Evolutionary conservation across 92 coral and sea anemone genomes (phyloP).

Genomic region (Porites divaricata): DNA sequence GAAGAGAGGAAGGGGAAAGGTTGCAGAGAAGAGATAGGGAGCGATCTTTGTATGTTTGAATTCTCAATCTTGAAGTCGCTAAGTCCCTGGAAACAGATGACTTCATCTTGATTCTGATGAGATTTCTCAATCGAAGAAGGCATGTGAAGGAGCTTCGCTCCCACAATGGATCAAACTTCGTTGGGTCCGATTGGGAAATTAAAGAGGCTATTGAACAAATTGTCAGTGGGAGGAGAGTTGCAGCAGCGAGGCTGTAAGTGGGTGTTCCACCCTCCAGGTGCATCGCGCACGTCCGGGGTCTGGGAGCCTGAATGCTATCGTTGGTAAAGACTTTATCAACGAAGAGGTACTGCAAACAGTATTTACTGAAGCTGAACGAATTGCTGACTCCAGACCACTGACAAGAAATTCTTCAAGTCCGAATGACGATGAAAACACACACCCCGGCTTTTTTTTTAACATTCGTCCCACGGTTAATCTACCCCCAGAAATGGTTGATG

Average conservation of each 20-base stretch:
- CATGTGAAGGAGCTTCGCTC: slow-evolving; percentile 55
- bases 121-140: slow-evolving; percentile 48
- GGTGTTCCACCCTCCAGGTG: slow-evolving; percentile 72
- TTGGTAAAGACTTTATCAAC: slow-evolving; percentile 47
- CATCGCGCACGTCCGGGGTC: slow-evolving; percentile 70
- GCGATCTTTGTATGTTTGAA: slow-evolving; percentile 59
- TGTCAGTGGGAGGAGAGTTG: slow-evolving; percentile 34
- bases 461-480: slow-evolving; percentile 39
- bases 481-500: slow-evolving; percentile 50
- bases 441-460: slow-evolving; percentile 47
- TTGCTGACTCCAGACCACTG: slow-evolving; percentile 62
- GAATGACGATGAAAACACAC: slow-evolving; percentile 38
- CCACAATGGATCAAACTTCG: slow-evolving; percentile 65
- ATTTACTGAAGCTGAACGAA: slow-evolving; percentile 68
- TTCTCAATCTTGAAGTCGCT: slow-evolving; percentile 66
- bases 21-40: slow-evolving; percentile 60
- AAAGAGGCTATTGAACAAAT: slow-evolving; percentile 31
- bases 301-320: slow-evolving; percentile 73
- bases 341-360: slow-evolving; percentile 63
- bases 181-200: slow-evolving; percentile 54
- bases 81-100: slow-evolving; percentile 62
- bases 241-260: slow-evolving; percentile 62
- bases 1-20: slow-evolving; percentile 65
- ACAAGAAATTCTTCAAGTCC: slow-evolving; percentile 48
- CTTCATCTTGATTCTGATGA: slow-evolving; percentile 46